phyloP scores from a whole-genome alignment of 2,797 vertebrate species.

The Enteromius afrohamiltoni region DNA sequence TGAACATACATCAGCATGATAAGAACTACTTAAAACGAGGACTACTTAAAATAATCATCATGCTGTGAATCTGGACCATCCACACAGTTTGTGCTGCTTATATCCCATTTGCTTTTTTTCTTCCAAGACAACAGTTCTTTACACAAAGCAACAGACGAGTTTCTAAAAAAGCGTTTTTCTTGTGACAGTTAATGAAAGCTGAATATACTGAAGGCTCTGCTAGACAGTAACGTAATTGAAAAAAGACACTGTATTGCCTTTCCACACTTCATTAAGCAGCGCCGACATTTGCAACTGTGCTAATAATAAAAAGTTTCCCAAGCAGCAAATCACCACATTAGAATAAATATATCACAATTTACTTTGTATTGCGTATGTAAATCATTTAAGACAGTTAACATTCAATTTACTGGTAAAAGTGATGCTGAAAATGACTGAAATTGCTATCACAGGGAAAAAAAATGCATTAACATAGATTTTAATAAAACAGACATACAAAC shows the following conservation, averaged over 20 bases:
- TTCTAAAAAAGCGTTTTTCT: background rate
- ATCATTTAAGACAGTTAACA: background rate
- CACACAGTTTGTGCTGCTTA: background rate
- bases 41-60: no score
- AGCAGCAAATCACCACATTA: background rate
- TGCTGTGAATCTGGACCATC: background rate
- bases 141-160: background rate
- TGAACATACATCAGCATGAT: no score
- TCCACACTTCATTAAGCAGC: background rate
- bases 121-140: background rate
- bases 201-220: background rate
- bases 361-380: background rate
- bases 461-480: background rate
- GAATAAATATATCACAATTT: background rate
- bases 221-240: background rate
- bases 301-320: background rate
- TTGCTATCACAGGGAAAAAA: background rate
- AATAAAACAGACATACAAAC: background rate
- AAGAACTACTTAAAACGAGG: no score
- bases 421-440: background rate
- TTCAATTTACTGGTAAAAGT: background rate
- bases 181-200: background rate
- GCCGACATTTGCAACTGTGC: background rate
- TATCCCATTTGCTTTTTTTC: background rate
- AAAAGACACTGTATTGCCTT: constrained; percentile 2